Evolutionary conservation across 2,888 invertebrate species (phyloP).

Genomic region (Rhingia rostrata): DNA sequence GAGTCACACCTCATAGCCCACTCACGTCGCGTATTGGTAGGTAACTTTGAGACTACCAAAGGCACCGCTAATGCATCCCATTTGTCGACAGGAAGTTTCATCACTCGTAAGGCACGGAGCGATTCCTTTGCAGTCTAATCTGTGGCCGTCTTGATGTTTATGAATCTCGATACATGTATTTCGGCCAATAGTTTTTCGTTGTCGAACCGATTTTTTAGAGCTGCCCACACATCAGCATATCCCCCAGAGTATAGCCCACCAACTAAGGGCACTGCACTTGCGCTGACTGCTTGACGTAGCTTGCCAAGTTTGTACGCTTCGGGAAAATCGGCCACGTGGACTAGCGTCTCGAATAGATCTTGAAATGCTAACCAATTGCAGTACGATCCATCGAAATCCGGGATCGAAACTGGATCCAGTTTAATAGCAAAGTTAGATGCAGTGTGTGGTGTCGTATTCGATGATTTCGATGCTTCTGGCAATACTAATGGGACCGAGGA

Average conservation of each 20-base stretch:
- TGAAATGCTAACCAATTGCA: no score
- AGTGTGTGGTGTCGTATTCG: background rate
- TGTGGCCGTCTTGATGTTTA: constrained; percentile 36
- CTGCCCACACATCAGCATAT: constrained; percentile 53
- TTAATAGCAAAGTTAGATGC: background rate
- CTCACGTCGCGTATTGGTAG: constrained; percentile 19
- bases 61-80: constrained; percentile 58
- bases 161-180: constrained; percentile 56
- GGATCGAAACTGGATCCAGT: constrained; percentile 35
- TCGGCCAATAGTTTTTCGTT: constrained; percentile 51
- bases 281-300: constrained; percentile 45
- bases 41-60: constrained; percentile 31
- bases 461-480: background rate
- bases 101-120: constrained; percentile 37
- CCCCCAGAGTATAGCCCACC: constrained; percentile 51
- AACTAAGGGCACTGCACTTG: constrained; percentile 38
- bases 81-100: constrained; percentile 41
- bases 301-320: constrained; percentile 54
- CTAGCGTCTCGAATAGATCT: constrained; percentile 26
- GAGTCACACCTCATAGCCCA: constrained; percentile 33
- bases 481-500: no score
- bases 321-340: constrained; percentile 13
- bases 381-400: constrained; percentile 19
- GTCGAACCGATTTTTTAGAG: constrained; percentile 47
- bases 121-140: constrained; percentile 50